phyloP scores from a whole-genome alignment of 2,888 invertebrate genomes.

The Dicyrtomina minuta region DNA sequence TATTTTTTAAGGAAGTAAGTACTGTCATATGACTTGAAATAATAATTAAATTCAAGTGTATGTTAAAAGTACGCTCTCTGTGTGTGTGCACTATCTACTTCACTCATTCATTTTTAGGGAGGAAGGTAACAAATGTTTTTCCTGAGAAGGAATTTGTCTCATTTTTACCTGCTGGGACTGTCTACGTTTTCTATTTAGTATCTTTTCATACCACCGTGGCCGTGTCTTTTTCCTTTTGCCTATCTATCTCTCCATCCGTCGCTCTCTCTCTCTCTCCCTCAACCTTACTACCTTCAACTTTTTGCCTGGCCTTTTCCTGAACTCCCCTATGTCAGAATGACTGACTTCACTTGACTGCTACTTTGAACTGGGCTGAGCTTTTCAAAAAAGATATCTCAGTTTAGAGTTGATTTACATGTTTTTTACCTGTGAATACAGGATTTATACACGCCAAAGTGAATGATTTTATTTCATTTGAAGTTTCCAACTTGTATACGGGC shows the following conservation, averaged over 20 bases:
- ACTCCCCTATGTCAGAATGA: constrained; percentile 21
- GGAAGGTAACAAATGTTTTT: neutral
- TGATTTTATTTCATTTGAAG: constrained; percentile 1
- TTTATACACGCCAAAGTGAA: constrained; percentile 11
- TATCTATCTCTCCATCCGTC: neutral
- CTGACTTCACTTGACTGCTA: constrained; percentile 24
- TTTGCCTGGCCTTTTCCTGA: constrained; percentile 16
- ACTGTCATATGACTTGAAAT: too few relatives aligned
- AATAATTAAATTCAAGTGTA: too few relatives aligned
- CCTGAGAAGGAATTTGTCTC: neutral
- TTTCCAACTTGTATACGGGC: neutral
- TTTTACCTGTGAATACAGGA: constrained; percentile 8
- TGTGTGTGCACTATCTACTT: too few relatives aligned
- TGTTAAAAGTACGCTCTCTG: too few relatives aligned
- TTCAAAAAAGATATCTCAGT: constrained; percentile 6
- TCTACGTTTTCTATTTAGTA: neutral
- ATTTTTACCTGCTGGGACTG: constrained; percentile 1
- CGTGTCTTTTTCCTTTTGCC: too few relatives aligned
- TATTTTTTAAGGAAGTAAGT: too few relatives aligned
- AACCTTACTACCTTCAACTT: neutral
- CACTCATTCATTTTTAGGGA: too few relatives aligned
- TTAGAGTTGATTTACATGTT: constrained; percentile 19
- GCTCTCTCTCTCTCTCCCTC: neutral
- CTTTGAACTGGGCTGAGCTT: constrained; percentile 17
- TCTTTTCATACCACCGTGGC: neutral